Evolutionary conservation across 1,140 invertebrate genomes (phyloP).

Genomic region (Heliothis virescens): DNA sequence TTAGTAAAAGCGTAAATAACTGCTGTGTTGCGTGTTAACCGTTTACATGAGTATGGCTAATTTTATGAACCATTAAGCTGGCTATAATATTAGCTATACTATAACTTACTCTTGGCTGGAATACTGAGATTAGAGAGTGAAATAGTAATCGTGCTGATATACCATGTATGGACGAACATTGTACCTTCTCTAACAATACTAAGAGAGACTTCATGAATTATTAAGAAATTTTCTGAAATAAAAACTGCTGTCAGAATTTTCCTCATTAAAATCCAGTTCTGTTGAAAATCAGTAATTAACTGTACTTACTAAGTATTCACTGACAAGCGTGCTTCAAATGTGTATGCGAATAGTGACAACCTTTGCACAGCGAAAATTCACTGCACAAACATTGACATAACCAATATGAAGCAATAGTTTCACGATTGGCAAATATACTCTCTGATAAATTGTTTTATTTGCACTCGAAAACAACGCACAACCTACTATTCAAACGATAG

Average conservation of each 20-base stretch:
- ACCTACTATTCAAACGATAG: background rate
- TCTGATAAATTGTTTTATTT: conserved; percentile 17
- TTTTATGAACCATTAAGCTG: conserved; percentile 30
- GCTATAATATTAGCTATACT: conserved; percentile 13
- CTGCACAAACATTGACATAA: conserved; percentile 16
- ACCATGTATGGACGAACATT: background rate
- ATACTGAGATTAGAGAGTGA: conserved; percentile 6
- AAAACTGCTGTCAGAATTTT: too few relatives aligned
- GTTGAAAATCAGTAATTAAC: background rate
- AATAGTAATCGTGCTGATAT: background rate
- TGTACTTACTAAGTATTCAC: background rate
- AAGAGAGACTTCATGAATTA: too few relatives aligned
- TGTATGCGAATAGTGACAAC: background rate
- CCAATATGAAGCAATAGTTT: background rate
- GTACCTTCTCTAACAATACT: background rate
- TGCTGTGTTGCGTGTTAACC: background rate
- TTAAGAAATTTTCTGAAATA: too few relatives aligned
- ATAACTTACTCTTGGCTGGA: background rate
- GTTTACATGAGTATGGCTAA: conserved; percentile 6
- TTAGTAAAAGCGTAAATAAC: conserved; percentile 25
- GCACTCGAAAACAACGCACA: background rate
- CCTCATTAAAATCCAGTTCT: too few relatives aligned
- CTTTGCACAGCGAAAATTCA: conserved; percentile 24
- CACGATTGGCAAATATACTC: background rate
- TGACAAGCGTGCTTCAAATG: background rate